Conservation (phyloP, 2,797 vertebrate species). For the Gila robusta region DNA sequence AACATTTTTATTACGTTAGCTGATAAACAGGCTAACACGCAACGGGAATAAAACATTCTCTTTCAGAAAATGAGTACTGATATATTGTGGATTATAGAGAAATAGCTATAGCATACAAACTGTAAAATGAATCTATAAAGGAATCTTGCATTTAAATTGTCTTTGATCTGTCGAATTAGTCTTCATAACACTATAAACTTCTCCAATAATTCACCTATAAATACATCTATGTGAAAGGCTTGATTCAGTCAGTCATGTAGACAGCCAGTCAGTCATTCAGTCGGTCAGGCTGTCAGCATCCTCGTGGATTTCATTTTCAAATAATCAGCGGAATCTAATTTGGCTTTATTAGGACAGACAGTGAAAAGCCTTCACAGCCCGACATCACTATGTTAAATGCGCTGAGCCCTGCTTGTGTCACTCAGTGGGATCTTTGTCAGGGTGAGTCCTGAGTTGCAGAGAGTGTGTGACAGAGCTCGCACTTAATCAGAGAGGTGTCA, state of each 20-base stretch:
- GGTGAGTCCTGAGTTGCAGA: constrained; percentile 63
- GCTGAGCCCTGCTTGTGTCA: constrained; percentile 66
- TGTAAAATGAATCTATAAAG: constrained; percentile 54
- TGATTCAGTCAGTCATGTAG: constrained; percentile 22
- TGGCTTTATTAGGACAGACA: constrained; percentile 75
- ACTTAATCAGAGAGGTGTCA: constrained; percentile 73
- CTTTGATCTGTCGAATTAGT: constrained; percentile 59
- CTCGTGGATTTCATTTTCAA: constrained; percentile 80
- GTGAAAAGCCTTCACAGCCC: constrained; percentile 69
- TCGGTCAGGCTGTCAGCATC: constrained; percentile 59
- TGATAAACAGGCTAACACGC: constrained; percentile 29
- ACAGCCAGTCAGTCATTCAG: constrained; percentile 22
- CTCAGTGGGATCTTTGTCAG: constrained; percentile 81
- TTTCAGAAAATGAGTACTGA: not conserved
- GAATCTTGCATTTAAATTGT: constrained; percentile 40
- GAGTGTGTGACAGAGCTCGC: constrained; percentile 73
- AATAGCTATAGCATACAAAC: constrained; percentile 42
- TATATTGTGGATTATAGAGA: constrained; percentile 2
- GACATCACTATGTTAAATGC: constrained; percentile 72
- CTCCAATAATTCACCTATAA: constrained; percentile 24
- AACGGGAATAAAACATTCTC: not conserved
- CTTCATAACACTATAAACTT: constrained; percentile 10
- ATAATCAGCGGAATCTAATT: constrained; percentile 79
- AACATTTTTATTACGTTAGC: constrained; percentile 32
- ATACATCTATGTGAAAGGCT: constrained; percentile 18